Conservation (phyloP, 2,113 vertebrate genomes). For the Limanda limanda region DNA sequence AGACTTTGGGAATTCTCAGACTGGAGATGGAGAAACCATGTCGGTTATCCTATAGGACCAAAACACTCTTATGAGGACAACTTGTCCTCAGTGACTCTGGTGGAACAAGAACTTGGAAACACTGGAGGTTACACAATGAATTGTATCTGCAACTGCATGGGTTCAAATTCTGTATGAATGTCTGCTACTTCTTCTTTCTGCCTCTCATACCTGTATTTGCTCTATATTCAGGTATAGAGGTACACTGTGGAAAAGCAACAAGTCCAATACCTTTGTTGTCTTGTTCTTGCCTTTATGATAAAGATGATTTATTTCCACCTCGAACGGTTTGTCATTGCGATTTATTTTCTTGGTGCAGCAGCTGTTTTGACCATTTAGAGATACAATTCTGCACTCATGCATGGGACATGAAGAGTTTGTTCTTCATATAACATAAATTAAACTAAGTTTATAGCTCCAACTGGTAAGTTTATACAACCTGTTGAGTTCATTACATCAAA, state of each 20-base stretch:
- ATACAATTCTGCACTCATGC: not conserved
- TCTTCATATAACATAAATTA: not conserved
- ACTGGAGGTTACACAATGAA: not conserved
- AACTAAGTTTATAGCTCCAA: not conserved
- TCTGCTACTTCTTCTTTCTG: not conserved
- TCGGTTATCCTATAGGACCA: slow-evolving; percentile 45
- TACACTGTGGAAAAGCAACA: not conserved
- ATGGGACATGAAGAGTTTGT: not conserved
- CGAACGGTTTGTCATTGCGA: not conserved
- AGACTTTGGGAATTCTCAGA: slow-evolving; percentile 63
- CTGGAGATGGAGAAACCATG: slow-evolving; percentile 61
- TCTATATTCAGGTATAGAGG: not conserved
- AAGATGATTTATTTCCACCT: slow-evolving; percentile 2
- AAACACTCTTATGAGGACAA: slow-evolving; percentile 47
- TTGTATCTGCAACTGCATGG: not conserved
- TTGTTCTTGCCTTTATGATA: not conserved
- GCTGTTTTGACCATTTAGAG: not conserved
- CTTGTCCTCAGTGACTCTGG: slow-evolving; percentile 28
- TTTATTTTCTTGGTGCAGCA: not conserved
- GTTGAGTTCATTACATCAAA: slow-evolving; percentile 5
- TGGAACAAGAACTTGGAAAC: slow-evolving; percentile 52
- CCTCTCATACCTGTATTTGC: not conserved
- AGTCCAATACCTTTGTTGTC: not conserved
- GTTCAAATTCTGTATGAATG: not conserved
- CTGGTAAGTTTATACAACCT: slow-evolving; percentile 10